Evolutionary conservation across 2,888 invertebrate species (phyloP), one percentile per base, ranked within the genome.

Genomic region (Morpho achilles): DNA sequence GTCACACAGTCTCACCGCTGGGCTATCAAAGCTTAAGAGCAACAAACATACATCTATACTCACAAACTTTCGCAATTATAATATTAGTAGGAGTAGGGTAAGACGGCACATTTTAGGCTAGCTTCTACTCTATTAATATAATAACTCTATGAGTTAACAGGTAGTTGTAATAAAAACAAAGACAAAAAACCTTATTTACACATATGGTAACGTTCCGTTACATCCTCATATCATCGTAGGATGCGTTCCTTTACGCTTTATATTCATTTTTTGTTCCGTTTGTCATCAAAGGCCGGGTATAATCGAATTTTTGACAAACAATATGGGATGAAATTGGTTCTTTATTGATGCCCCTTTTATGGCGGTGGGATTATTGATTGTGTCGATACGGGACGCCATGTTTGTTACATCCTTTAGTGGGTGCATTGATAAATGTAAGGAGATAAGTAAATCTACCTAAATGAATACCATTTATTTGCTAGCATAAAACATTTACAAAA

Each of bases 291-390:
- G 73, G 69, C 79, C 80, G 80, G 75, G 77, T 75, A 82, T 84
- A 88, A 88, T 89, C 82, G 84, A 87, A 81, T 85, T 87, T 83
- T 84, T 80, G 84, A 84, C 84, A 85, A 83, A 88, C 88, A 88
- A 85, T 87, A 78, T 76, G 67, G 74, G 77, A 77, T 84, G 79
- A 86, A 88, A 89, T 89, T 87, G 87, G 83, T 82, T 85, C 76
- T 81, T 82, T 85, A 82, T 85, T 74, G 75, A 73, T 71, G 73
- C 73, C 70, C 79, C 79, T 79, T 84, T 80, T 80, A 79, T 75
- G 75, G 74, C 62, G 47, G 63, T 68, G 63, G 71, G 72, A 64
- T 32, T 75, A 79, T 76, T 76, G 75, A 75, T 77, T 72, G 72
- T 70, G 66, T 73, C 65, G 71, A 68, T 65, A 67, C 64, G 67